Base-by-base conservation (phyloP, 2,797 vertebrate species). In the Antennarius maculatus region DNA sequence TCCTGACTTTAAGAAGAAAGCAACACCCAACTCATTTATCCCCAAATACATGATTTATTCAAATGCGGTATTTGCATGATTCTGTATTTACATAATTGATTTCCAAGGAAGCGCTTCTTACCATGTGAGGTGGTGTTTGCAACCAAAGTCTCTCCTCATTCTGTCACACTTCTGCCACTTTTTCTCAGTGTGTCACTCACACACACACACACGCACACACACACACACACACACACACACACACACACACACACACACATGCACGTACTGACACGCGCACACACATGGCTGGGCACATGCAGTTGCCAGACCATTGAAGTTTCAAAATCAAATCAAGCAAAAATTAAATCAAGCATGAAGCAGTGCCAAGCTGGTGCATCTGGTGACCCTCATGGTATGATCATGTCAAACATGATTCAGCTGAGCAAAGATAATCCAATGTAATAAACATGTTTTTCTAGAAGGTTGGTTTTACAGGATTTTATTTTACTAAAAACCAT, bases 31-130 rank as follows among this genome's bases (percentile, higher is more conserved):
- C 71, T 79, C 55, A 63, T 77, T 76, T 66, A 56, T 74, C 80
- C 80, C 74, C 70, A 83, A 85, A 86, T 77, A 61, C 81, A 71
- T 59, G 71, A 88, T 84, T 90, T 91, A 91, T 91, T 89, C 81
- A 91, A 88, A 88, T 84, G 56, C 71, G 23, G 13, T 11, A 83
- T 91, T 91, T 88, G 81, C 90, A 91, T 91, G 89, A 92, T 81
- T 86, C 73, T 56, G 73, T 69, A 91, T 91, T 91, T 91, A 79
- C 87, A 90, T 92, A 91, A 92, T 91, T 91, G 86, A 92, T 92
- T 92, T 92, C 73, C 79, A 83, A 81, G 74, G 70, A 88, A 87
- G 80, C 72, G 49, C 81, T 85, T 84, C 72, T 84, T 73, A 53
- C 77, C 72, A 68, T 81, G 77, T 76, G 74, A 82, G 77, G 83